Base-by-base conservation (phyloP, 1,140 invertebrate genomes). In the Zophobas morio region DNA sequence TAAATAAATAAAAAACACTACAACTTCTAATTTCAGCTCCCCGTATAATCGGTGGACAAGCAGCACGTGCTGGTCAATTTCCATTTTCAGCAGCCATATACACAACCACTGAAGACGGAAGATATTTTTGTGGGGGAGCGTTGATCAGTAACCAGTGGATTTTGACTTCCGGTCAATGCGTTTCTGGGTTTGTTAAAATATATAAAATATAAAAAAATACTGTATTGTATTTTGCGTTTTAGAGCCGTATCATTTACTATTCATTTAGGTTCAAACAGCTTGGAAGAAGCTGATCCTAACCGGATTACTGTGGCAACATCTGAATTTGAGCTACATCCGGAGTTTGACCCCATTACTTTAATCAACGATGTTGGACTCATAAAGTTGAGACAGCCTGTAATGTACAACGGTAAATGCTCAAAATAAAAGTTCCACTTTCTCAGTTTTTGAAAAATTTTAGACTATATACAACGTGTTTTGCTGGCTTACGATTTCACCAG, bases 21-120 rank as follows among this genome's bases (percentile, higher is more conserved):
- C 42, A 51, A 20, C 20, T 51, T n/a, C 49, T 51, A 51, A 51
- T 51, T 51, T 51, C 49, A 51, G 49, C n/a, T 51, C 49, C 49
- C 20, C 49, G 91, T 2, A 90, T 92, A 70, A 89, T 92, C 40
- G 91, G 91, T 0, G 92, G 92, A 0, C 78, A 85, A 35, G 87
- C 89, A 53, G 90, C 90, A 0, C 83, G 83, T 0, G 82, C 90
- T 0, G 91, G 91, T 3, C 89, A 90, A 75, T 93, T 89, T 83
- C 91, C 91, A 0, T 93, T 91, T 91, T 34, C 57, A 49, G 57
- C 46, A 5, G 56, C 74, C 5, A 70, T 75, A 20, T 39, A 49
- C 6, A 46, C 39, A 2, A 37, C 0, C 47, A 74, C 73, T 8
- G 36, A 37, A 6, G 36, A 33, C 32, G 74, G 74, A 5, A 36